These are phyloP conservation scores for rat (Rattus norvegicus) DNA, from an alignment of 2,113 vertebrate genomes.

Conservation along the genomic window DNA sequence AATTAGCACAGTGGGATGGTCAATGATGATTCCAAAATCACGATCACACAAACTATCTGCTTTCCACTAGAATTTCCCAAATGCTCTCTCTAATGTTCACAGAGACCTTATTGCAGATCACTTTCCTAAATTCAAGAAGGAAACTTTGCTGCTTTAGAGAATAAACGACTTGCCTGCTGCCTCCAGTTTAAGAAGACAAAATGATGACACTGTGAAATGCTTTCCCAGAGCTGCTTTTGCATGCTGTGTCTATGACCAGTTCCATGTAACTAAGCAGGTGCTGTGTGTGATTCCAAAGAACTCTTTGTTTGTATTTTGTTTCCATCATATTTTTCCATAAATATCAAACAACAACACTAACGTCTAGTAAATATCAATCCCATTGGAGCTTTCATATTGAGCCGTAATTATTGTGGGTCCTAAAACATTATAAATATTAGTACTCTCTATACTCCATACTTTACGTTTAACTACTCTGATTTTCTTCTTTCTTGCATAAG, in stretches of 20 bases:
- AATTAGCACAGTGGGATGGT: neutral
- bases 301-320: neutral
- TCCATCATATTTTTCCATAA: neutral
- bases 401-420: neutral
- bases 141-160: neutral
- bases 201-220: neutral
- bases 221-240: neutral
- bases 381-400: neutral
- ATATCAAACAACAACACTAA: neutral
- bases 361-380: neutral
- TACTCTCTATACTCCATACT: neutral
- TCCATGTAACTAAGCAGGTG: neutral
- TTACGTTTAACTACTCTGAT: constrained; percentile 55
- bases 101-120: neutral
- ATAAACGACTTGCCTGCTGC: neutral
- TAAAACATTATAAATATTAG: neutral
- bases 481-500: constrained; percentile 60
- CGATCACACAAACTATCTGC: neutral
- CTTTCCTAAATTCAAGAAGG: neutral
- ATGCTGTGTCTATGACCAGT: neutral
- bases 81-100: neutral
- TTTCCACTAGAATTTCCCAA: neutral
- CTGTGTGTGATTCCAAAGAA: neutral
- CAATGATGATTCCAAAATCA: neutral
- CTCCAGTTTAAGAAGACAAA: neutral